Conservation (phyloP, 1,140 invertebrate genomes). For the Mizuhopecten yessoensis region DNA sequence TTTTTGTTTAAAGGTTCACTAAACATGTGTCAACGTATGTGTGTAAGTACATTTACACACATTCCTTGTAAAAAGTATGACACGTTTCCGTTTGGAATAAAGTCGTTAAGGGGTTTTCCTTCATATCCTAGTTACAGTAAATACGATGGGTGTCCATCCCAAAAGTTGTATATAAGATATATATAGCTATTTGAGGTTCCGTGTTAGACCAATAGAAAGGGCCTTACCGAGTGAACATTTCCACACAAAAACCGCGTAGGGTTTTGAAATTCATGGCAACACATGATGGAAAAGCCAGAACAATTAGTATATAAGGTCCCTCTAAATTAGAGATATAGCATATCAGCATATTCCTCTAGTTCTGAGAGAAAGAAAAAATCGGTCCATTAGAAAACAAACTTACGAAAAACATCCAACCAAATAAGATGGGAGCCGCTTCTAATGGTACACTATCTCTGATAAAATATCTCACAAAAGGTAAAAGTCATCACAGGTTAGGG, state of each 20-base stretch:
- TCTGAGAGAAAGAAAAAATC: not conserved
- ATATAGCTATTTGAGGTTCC: not conserved
- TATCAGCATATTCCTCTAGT: not conserved
- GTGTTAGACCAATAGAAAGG: not conserved
- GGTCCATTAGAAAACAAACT: not conserved
- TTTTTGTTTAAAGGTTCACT: not conserved
- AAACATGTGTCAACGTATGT: not conserved
- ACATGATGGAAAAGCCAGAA: not conserved
- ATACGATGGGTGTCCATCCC: not conserved
- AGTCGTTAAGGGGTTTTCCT: not conserved
- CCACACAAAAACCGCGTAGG: constrained; percentile 23
- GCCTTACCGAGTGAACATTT: not conserved
- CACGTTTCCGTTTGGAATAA: too few relatives aligned
- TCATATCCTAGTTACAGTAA: constrained; percentile 24
- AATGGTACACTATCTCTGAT: not conserved
- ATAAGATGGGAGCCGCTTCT: not conserved
- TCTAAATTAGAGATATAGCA: not conserved
- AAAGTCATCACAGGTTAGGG: too few relatives aligned
- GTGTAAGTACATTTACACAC: not conserved
- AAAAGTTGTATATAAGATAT: not conserved
- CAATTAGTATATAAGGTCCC: not conserved
- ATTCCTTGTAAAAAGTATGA: too few relatives aligned
- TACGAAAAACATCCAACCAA: not conserved
- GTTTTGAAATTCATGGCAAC: not conserved
- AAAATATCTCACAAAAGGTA: not conserved